Evolutionary conservation across 2,888 invertebrate species (phyloP), one percentile per base, ranked within the genome.

Genomic region (Tryphoninae sp.): DNA sequence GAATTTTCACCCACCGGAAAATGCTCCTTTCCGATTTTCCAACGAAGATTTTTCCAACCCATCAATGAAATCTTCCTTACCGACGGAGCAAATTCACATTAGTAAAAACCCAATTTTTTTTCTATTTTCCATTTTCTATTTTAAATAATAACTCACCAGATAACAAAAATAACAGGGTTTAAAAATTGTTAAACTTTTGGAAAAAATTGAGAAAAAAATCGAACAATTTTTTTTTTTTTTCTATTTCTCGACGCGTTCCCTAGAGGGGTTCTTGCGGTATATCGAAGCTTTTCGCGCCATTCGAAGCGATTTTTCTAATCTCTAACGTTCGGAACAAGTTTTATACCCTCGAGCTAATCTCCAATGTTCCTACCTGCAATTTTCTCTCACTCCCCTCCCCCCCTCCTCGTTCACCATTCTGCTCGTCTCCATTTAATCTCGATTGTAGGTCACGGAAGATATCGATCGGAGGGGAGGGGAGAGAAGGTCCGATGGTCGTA

Each of bases 371-470:
- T 74, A 65, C 69, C 61, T 13, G 26, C 64, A 45, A 76, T 81
- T 64, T 76, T 71, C 72, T 45, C 61, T 42, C 22, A 23, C 23
- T 13, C 33, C 19, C 53, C 40, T n/a, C 61, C 69, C 55, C 58
- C 59, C 42, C 33, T 33, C 76, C 72, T 73, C 45, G 19, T 26
- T n/a, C 53, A 42, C 61, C 61, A 51, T 74, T 64, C 68, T 59
- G 22, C 51, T 51, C 51, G n/a, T 78, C 58, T 81, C 68, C 62
- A 80, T 82, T 83, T 81, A 78, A 83, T 80, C 74, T 81, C 72
- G 80, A 49, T 82, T 83, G 81, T 85, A 83, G 85, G 85, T 85
- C 85, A 82, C 79, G 80, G 84, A 84, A 83, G 82, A 83, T 85
- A 85, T 85, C 79, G 85, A 85, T 84, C 82, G 77, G 49, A 42